phyloP scores from a whole-genome alignment of 2,888 invertebrate species.

The Carabus problematicus region DNA sequence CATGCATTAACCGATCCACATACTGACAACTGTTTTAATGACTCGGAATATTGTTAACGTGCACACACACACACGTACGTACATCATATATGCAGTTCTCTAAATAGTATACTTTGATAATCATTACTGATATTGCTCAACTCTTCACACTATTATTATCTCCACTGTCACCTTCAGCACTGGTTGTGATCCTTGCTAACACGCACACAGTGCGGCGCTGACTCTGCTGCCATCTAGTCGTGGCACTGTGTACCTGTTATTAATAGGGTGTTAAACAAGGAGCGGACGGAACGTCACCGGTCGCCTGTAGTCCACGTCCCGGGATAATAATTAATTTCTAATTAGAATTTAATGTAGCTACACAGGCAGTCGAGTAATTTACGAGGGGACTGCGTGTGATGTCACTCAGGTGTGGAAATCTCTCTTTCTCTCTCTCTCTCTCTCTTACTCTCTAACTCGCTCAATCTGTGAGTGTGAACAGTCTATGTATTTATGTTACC shows the following conservation, averaged over 20 bases:
- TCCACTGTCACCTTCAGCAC: background rate
- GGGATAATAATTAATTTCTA: slow-evolving; percentile 43
- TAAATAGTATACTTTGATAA: background rate
- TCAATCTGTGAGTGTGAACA: background rate
- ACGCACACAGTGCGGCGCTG: too few species aligned
- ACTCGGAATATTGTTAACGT: slow-evolving; percentile 41
- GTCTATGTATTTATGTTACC: too few species aligned
- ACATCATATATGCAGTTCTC: background rate
- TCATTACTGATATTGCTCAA: too few species aligned
- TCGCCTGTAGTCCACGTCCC: slow-evolving; percentile 19
- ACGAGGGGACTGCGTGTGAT: slow-evolving; percentile 36
- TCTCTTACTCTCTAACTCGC: background rate
- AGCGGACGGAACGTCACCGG: slow-evolving; percentile 24
- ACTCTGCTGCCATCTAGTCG: background rate
- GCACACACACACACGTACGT: slow-evolving; percentile 2
- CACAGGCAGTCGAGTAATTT: slow-evolving; percentile 38
- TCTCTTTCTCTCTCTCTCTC: slow-evolving; percentile 20
- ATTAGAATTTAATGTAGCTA: slow-evolving; percentile 43
- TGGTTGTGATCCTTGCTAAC: too few species aligned
- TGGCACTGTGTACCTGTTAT: slow-evolving; percentile 24
- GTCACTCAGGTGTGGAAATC: slow-evolving; percentile 43
- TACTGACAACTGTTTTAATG: slow-evolving; percentile 43
- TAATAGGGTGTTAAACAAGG: slow-evolving; percentile 42
- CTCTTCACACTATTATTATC: background rate
- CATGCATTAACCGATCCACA: slow-evolving; percentile 43